Evolutionary conservation across 2,113 vertebrate genomes (phyloP), one percentile per base, ranked within the genome.

Genomic region (Vanacampus margaritifer): DNA sequence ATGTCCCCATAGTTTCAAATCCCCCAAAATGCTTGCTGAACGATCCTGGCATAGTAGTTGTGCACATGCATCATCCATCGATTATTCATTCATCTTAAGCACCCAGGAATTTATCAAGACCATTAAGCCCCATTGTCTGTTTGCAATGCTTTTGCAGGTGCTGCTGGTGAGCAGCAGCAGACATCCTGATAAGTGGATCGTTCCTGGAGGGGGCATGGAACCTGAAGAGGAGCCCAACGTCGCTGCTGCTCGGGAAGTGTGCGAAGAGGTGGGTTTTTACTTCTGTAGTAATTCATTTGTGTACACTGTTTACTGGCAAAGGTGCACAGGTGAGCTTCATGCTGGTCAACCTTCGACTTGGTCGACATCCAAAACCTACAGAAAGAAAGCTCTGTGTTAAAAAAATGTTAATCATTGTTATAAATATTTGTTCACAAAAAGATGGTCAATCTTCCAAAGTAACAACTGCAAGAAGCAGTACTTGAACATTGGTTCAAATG

Each of bases 201-300:
- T 99, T 70, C 96, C 97, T 2, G 97, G 97, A 62, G 97, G 97
- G 21, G 97, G 97, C 71, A 97, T 99, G 96, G 97, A 99, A 88
- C 97, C 97, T 0, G 95, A 98, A 64, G 97, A 99, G 86, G 97
- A 98, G 87, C 95, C 97, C 2, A 91, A 84, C 14, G 90, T 94
- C 79, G 97, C 97, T 0, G 97, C 97, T 4, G 93, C 91, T 71
- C 93, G 97, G 17, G 97, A 99, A 91, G 97, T 99, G 77, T 99
- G 95, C 74, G 97, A 99, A 65, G 97, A 99, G 96, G 91, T 91
- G 37, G n/a, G 91, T 83, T 64, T 24, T 73, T 10, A 12, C 1
- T 51, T 24, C 43, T 4, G 32, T 48, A 6, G 14, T 23, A 1
- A 32, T 36, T 48, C 23, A n/a, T 36, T 45, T 0, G 5, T 17